Conservation (phyloP, 2,113 vertebrate genomes). For the Regulus satrapa region DNA sequence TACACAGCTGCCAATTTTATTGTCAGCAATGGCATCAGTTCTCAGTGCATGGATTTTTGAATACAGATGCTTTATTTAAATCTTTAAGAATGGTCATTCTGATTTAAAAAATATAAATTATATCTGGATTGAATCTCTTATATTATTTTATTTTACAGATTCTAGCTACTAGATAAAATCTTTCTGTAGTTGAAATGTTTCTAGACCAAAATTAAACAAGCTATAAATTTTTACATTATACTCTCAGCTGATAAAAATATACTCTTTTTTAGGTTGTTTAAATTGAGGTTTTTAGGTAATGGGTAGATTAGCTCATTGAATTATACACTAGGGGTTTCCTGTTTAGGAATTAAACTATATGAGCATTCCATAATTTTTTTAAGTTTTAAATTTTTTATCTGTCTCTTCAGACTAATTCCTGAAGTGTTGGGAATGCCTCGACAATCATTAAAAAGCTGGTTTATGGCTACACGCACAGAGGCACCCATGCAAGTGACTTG, state of each 20-base stretch:
- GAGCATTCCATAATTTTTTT: neutral
- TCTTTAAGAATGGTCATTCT: neutral
- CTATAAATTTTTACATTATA: neutral
- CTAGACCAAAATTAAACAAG: conserved; percentile 46
- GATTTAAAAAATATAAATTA: neutral
- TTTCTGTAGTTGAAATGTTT: neutral
- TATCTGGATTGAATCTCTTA: neutral
- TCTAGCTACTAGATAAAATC: conserved; percentile 40
- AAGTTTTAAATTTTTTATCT: conserved; percentile 19
- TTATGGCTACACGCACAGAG: conserved; percentile 95
- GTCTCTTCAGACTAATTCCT: conserved; percentile 45
- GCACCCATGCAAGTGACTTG: conserved; percentile 90
- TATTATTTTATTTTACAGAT: conserved; percentile 16
- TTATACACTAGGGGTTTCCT: neutral
- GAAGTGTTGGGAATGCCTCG: conserved; percentile 47
- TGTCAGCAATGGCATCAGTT: neutral
- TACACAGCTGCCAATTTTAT: neutral
- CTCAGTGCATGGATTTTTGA: neutral
- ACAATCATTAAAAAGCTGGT: conserved; percentile 65
- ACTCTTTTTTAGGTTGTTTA: conserved; percentile 4
- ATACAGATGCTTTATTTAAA: neutral
- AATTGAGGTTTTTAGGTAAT: neutral
- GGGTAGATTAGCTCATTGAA: conserved; percentile 6
- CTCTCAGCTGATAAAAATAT: conserved; percentile 5
- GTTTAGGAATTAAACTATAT: conserved; percentile 32